These are phyloP conservation scores for Harpegnathos saltator DNA, from an alignment of 1,140 invertebrate genomes.

Conservation along the genomic window DNA sequence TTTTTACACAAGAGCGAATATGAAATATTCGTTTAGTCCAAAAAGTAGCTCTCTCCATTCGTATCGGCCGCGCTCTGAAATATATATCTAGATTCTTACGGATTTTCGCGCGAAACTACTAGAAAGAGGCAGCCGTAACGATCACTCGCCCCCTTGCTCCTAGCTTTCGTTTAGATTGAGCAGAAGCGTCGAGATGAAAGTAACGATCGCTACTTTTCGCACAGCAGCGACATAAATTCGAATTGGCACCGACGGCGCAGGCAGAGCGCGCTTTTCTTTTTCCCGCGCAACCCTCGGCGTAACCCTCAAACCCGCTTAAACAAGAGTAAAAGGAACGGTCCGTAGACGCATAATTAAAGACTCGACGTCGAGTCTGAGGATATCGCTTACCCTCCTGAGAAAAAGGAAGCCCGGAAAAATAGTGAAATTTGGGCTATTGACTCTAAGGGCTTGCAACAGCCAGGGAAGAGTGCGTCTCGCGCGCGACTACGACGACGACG, in stretches of 20 bases:
- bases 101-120: background rate
- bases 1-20: background rate
- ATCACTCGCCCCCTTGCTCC: no score
- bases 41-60: no score
- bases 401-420: constrained; percentile 50
- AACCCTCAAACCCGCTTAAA: background rate
- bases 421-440: constrained; percentile 66
- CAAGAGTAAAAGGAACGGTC: constrained; percentile 14
- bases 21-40: no score
- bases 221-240: constrained; percentile 38
- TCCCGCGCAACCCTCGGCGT: background rate
- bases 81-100: background rate
- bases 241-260: constrained; percentile 2
- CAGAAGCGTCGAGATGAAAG: constrained; percentile 13
- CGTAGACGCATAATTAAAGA: constrained; percentile 68
- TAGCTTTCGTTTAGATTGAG: background rate
- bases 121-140: no score
- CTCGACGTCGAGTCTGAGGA: constrained; percentile 43
- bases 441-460: constrained; percentile 50
- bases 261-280: background rate
- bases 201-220: constrained; percentile 13
- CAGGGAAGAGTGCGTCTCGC: constrained; percentile 26
- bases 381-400: constrained; percentile 53
- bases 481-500: background rate
- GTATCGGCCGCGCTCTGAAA: no score